A percentile compares a stretch with the other conserved stretches of the same genome.
These are phyloP conservation scores for Helicoverpa armigera DNA, from an alignment of 1,140 invertebrate genomes.

Conservation along the genomic window DNA sequence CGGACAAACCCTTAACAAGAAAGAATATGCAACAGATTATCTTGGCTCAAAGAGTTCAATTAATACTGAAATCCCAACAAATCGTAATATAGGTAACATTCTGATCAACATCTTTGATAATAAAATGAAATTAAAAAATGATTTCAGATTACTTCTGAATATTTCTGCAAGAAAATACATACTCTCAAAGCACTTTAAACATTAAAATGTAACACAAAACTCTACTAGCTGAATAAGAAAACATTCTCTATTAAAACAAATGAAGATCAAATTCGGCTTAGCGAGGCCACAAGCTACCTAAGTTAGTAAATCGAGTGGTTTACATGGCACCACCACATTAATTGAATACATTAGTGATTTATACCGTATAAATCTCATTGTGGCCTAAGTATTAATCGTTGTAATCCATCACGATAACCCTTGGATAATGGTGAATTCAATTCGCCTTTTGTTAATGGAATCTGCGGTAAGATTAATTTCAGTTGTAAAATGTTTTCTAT, in stretches of 20 bases:
- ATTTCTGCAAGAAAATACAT: neutral
- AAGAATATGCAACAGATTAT: too few relatives aligned
- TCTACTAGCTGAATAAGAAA: too few relatives aligned
- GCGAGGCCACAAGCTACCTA: neutral
- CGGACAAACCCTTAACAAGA: too few relatives aligned
- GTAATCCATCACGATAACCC: slow-evolving; percentile 27
- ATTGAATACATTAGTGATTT: slow-evolving; percentile 32
- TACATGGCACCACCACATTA: slow-evolving; percentile 7
- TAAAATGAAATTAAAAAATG: too few relatives aligned
- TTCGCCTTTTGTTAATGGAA: slow-evolving; percentile 4
- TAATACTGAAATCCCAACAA: too few relatives aligned
- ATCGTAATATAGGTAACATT: too few relatives aligned
- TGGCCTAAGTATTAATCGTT: slow-evolving; percentile 14
- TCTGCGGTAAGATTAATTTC: slow-evolving; percentile 7
- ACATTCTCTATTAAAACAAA: too few relatives aligned
- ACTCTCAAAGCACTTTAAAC: neutral
- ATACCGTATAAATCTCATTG: slow-evolving; percentile 17
- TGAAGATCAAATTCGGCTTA: slow-evolving; percentile 1
- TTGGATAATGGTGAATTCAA: slow-evolving; percentile 19
- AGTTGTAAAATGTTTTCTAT: neutral
- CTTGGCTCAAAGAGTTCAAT: too few relatives aligned
- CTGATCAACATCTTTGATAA: too few relatives aligned
- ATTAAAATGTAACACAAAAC: neutral
- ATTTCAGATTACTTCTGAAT: neutral
- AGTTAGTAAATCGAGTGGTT: neutral